These are phyloP conservation scores for Enteromius radiatus DNA, from an alignment of 2,797 vertebrate species.

Conservation along the genomic window DNA sequence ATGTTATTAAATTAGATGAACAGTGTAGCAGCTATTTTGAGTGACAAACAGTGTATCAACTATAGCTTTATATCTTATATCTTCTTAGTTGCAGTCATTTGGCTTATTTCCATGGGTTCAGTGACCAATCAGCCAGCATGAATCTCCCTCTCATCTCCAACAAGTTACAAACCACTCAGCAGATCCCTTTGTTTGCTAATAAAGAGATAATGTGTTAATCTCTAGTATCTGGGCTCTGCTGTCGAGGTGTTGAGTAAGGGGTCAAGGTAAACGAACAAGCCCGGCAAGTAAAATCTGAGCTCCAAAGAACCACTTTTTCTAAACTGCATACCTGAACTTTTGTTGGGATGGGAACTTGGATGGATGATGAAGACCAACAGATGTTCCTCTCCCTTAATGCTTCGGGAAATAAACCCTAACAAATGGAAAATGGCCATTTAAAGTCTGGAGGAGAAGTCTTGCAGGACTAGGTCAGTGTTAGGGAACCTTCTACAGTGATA, in stretches of 20 bases:
- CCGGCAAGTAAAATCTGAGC: conserved; percentile 5
- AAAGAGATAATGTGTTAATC: not conserved
- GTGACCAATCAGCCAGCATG: not conserved
- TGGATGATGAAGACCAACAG: conserved; percentile 18
- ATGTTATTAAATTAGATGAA: not conserved
- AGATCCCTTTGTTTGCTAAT: not conserved
- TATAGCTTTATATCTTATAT: not conserved
- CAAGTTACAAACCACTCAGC: not conserved
- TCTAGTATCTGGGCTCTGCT: not conserved
- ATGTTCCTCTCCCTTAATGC: conserved; percentile 9
- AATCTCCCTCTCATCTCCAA: not conserved
- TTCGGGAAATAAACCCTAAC: not conserved
- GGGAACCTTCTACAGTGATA: not conserved
- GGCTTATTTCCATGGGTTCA: not conserved
- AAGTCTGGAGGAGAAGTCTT: conserved; percentile 10
- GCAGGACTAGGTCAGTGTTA: conserved; percentile 7
- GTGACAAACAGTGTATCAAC: not conserved
- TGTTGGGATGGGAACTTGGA: not conserved
- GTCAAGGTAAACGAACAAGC: conserved; percentile 1
- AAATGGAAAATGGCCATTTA: conserved; percentile 2
- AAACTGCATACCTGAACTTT: conserved; percentile 9
- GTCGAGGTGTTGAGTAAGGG: not conserved
- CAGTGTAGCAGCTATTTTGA: not conserved
- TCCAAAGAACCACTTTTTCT: not conserved
- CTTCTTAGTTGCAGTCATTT: not conserved